Evolutionary conservation across 1,140 invertebrate genomes (phyloP), one percentile per base, ranked within the genome.

Genomic region (Drosophila pruinosa): DNA sequence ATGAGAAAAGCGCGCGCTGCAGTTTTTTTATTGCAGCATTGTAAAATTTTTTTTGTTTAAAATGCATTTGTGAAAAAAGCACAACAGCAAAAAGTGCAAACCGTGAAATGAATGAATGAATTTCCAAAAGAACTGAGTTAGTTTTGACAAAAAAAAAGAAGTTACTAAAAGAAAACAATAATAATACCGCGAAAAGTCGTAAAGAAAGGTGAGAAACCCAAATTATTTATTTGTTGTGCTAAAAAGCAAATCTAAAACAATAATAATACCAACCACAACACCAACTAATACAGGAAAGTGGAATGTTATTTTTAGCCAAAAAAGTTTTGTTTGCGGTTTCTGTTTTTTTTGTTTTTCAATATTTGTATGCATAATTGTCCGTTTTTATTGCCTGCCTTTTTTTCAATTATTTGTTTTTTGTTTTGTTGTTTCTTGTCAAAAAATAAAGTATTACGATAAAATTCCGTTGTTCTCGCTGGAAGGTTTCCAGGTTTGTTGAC

Each of bases 401-500:
- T 56, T 70, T 36, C 8, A 50, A 36, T 53, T 56, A 56, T 58
- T 67, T 58, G 17, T 43, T 45, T 52, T 52, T 62, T 31, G 41
- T 65, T 39, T 71, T 59, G 54, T 57, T 50, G 56, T 69, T 65
- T 50, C 63, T 61, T 65, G 68, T 31, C 47, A 72, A 68, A 85
- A 71, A 57, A 76, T 28, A 65, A 72, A 79, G 41, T 59, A 88
- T 88, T 89, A 77, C 64, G 79, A 80, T 76, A 79, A 79, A 85
- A 70, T 71, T 53, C 72, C 76, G 78, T 82, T 88, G 74, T 86
- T 89, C 75, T 88, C 26, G 54, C 36, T 17, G 22, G 43, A 70
- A 77, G 56, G 48, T 77, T 89, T 89, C 85, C 85, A 85, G 85
- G 85, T 89, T 89, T 89, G 79, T 85, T 89, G 85, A 89, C 85